phyloP scores from a whole-genome alignment of 2,797 vertebrate genomes.

The Danio jaintianensis region DNA sequence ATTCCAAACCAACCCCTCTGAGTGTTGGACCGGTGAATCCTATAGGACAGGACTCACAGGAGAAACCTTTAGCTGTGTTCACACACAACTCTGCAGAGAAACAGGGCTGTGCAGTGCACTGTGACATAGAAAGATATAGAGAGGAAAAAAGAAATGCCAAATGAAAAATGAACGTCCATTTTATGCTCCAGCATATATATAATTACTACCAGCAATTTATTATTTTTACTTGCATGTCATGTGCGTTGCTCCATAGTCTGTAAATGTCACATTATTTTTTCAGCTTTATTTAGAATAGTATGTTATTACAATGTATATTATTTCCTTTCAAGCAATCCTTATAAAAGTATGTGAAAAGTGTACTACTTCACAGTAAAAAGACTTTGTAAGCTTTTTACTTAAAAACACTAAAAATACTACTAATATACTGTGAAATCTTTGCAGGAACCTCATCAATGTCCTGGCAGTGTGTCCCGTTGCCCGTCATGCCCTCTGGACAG shows the following conservation, averaged over 20 bases:
- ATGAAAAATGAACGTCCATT: neutral
- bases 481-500: constrained; percentile 86
- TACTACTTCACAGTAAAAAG: too few relatives aligned
- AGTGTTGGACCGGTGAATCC: constrained; percentile 86
- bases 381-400: too few relatives aligned
- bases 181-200: neutral
- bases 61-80: constrained; percentile 87
- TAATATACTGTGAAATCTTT: neutral
- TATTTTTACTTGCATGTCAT: neutral
- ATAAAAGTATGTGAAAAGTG: too few relatives aligned
- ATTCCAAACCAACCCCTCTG: constrained; percentile 85
- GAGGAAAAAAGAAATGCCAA: constrained; percentile 1
- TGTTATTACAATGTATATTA: too few relatives aligned
- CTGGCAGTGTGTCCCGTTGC: constrained; percentile 88
- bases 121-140: constrained; percentile 30
- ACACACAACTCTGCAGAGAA: constrained; percentile 85
- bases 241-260: neutral
- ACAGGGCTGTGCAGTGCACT: constrained; percentile 89
- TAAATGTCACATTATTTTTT: too few relatives aligned
- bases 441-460: constrained; percentile 89
- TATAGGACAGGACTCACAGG: constrained; percentile 86
- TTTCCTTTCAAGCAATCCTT: too few relatives aligned
- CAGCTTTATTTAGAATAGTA: too few relatives aligned
- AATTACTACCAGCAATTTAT: too few relatives aligned
- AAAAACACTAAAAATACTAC: neutral